phyloP scores from a whole-genome alignment of 2,113 vertebrate species.

The Phalacrocorax pelagicus region DNA sequence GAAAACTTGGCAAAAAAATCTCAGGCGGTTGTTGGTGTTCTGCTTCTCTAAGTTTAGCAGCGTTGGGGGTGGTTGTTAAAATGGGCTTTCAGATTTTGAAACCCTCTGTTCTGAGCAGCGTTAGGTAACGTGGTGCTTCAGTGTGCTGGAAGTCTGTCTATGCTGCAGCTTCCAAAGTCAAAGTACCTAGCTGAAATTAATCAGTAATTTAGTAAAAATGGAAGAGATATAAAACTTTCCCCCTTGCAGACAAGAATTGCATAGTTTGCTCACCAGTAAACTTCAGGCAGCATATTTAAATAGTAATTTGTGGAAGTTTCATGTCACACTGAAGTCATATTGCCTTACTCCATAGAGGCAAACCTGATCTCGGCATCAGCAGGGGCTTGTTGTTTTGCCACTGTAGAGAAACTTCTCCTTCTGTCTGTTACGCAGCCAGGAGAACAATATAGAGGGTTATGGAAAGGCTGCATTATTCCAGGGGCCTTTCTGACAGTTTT shows the following conservation, averaged over 20 bases:
- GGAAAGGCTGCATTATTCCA: slow-evolving; percentile 51
- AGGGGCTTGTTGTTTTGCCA: slow-evolving; percentile 34
- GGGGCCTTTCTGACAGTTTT: neutral
- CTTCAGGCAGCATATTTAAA: neutral
- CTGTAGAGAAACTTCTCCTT: slow-evolving; percentile 52
- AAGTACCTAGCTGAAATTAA: neutral
- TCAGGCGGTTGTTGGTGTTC: neutral
- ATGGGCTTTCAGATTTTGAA: neutral
- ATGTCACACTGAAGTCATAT: neutral
- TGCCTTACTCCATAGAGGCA: neutral
- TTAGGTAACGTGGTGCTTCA: neutral
- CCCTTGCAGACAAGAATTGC: fast-evolving
- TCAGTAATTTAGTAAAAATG: neutral
- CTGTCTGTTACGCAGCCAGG: neutral
- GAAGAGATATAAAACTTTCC: neutral
- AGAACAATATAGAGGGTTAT: slow-evolving; percentile 64
- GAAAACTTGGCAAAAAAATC: neutral
- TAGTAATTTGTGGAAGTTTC: fast-evolving
- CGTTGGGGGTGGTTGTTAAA: slow-evolving; percentile 28
- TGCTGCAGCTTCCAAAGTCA: neutral
- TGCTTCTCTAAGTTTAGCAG: slow-evolving; percentile 54
- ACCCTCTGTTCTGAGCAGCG: neutral
- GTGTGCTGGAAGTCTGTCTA: neutral
- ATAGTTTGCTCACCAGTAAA: fast-evolving
- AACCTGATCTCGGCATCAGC: slow-evolving; percentile 22